Base-by-base conservation (phyloP, 2,797 vertebrate species). In the Falco peregrinus region DNA sequence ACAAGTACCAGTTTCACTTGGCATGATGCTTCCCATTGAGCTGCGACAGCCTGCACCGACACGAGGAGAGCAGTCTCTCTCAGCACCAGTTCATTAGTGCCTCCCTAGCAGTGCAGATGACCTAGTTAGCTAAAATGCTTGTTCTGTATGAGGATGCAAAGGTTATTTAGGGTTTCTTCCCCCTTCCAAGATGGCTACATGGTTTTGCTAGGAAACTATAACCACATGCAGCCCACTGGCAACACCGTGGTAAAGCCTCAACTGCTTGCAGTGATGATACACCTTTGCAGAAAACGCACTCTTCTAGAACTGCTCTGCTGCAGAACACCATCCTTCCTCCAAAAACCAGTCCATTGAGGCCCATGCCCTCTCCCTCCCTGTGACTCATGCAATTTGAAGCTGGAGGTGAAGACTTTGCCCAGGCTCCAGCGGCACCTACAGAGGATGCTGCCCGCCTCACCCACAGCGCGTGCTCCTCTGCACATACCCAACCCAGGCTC, bases 21-120 rank as follows among this genome's bases (percentile, higher is more conserved):
- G 8, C 57, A 47, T 14, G 53, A 57, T 2, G 11, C 31, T 50
- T 64, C 53, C 59, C 73, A 69, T 13, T 0, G 0, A 57, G 64
- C 63, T 18, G 25, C 0, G 6, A 51, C 35, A 70, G 29, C 21
- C 35, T 5, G 2, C 47, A 33, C 16, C 0, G 1, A 11, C 1
- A 37, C 2, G 0, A 8, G 28, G 17, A n/a, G 64, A 68, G 43
- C 15, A 11, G n/a, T 4, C 29, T 75, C 47, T 47, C 43, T 54
- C 47, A 41, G 51, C 1, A 1, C 18, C 8, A 57, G 69, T 43
- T 31, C 50, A 21, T 24, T 47, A 31, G n/a, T 33, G 25, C 41
- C 35, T 48, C 60, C 28, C 31, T 14, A 45, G 16, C 75, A 82
- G 71, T 0, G 9, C 39, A 45, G 31, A 51, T 17, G 54, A 80